A percentile compares a stretch with the other conserved stretches of the same genome.
Evolutionary conservation across 1,140 invertebrate species (phyloP).

Genomic region (Pectinophora gossypiella): DNA sequence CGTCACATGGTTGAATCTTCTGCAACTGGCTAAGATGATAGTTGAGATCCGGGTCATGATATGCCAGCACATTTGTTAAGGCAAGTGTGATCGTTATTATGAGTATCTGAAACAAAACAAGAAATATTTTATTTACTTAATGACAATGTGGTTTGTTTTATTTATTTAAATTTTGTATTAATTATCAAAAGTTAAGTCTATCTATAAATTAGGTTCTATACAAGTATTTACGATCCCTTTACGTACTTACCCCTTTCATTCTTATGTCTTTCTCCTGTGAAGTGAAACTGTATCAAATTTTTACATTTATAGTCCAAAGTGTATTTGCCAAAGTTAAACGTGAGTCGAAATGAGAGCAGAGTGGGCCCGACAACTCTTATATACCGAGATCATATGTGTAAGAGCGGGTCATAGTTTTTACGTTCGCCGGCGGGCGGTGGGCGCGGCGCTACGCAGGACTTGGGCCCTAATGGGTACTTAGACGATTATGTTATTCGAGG

Average conservation of each 20-base stretch:
- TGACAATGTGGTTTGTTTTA: no score
- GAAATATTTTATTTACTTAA: background rate
- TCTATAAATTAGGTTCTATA: no score
- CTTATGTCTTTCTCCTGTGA: conserved; percentile 12
- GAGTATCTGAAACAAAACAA: conserved; percentile 47
- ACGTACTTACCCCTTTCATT: conserved; percentile 24
- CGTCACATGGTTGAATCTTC: conserved; percentile 44
- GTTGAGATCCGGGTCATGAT: conserved; percentile 72
- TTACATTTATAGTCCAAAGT: conserved; percentile 25
- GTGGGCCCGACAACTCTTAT: conserved; percentile 63
- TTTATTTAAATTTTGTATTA: no score
- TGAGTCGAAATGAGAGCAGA: conserved; percentile 72
- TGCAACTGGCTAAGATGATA: conserved; percentile 63
- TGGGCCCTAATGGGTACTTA: background rate
- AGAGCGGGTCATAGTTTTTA: conserved; percentile 73
- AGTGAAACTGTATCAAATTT: background rate
- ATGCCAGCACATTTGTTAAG: conserved; percentile 41
- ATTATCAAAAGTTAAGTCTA: no score
- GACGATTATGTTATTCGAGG: background rate
- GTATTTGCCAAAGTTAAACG: conserved; percentile 61
- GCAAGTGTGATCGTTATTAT: conserved; percentile 31
- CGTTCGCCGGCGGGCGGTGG: conserved; percentile 60
- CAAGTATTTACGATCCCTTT: no score
- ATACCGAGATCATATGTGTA: conserved; percentile 73
- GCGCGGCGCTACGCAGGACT: conserved; percentile 35